Conservation (phyloP, 2,113 vertebrate species). For the Zootoca vivipara region DNA sequence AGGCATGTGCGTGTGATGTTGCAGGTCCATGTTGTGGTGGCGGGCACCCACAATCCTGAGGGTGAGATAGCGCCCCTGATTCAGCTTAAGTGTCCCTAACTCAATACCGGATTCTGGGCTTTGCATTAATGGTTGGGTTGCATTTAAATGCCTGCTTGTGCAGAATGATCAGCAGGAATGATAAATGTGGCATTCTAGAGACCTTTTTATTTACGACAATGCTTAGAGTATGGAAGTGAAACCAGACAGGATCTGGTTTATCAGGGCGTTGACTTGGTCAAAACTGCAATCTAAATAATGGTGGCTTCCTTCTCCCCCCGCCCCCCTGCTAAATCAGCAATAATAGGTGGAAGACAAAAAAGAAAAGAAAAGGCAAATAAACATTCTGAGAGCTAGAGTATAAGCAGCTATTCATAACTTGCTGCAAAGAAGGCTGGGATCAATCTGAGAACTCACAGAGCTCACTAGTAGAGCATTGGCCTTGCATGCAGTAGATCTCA, state of each 20-base stretch:
- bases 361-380: constrained; percentile 4
- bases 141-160: background rate
- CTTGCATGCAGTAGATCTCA: no score
- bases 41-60: no score
- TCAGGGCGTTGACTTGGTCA: constrained; percentile 54
- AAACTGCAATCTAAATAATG: constrained; percentile 62
- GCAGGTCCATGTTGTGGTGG: no score
- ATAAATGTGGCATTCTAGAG: constrained; percentile 21
- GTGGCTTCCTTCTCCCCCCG: constrained; percentile 49
- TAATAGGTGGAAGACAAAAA: constrained; percentile 2
- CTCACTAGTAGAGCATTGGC: no score
- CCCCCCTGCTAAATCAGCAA: constrained; percentile 43
- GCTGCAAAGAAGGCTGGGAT: background rate
- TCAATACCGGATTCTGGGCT: background rate
- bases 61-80: no score
- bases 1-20: no score
- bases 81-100: background rate
- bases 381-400: constrained; percentile 15
- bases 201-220: constrained; percentile 22
- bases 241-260: constrained; percentile 54
- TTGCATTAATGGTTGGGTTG: background rate
- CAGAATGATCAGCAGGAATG: constrained; percentile 2
- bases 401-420: background rate
- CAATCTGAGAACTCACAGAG: background rate
- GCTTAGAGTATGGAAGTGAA: constrained; percentile 26